Evolutionary conservation across 2,113 vertebrate genomes (phyloP), one percentile per base, ranked within the genome.

Genomic region (Shinisaurus crocodilurus): DNA sequence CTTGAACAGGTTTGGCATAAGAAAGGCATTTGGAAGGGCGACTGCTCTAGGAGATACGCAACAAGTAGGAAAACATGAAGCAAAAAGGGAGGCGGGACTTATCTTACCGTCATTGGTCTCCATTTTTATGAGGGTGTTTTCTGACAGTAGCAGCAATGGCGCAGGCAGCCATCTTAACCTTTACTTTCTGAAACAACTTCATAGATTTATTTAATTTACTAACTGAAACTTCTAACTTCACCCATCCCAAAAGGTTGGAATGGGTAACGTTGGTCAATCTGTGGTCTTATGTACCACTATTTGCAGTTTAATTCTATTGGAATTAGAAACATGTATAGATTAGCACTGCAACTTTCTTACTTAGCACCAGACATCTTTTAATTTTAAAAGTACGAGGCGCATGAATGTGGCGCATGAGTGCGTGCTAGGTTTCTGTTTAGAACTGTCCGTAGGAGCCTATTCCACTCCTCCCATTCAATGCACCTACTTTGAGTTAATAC

Each of bases 1-100:
- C n/a, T 48, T 54, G 1, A 54, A 70, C 13, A 32, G n/a, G 65
- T 43, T 34, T 3, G 0, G 0, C 0, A 37, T 48, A 70, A 0
- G 34, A 87, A 80, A 50, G 37, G 3, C 69, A 65, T 34, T 72
- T 74, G 45, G 29, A 54, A 60, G 0, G 0, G 65, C 63, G 84
- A 13, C 29, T 0, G 74, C 70, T 29, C 25, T 40, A 75, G 67
- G 34, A 81, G 69, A 48, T n/a, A n/a, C 23, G 20, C 27, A n/a
- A 40, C 8, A 8, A 70, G 12, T 6, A 37, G 23, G 25, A 10
- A 76, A n/a, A 32, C 40, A 69, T 48, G 50, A 37, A 80, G n/a
- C 23, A 45, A 18, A 54, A 15, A 84, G 37, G 5, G 4, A 65
- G 43, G 12, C 1, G 34, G 45, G 13, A 5, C 70, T 37, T 27